Conservation (phyloP, 37 sponge, comb jelly and placozoan species). For the Cliona cf. orientalis region DNA sequence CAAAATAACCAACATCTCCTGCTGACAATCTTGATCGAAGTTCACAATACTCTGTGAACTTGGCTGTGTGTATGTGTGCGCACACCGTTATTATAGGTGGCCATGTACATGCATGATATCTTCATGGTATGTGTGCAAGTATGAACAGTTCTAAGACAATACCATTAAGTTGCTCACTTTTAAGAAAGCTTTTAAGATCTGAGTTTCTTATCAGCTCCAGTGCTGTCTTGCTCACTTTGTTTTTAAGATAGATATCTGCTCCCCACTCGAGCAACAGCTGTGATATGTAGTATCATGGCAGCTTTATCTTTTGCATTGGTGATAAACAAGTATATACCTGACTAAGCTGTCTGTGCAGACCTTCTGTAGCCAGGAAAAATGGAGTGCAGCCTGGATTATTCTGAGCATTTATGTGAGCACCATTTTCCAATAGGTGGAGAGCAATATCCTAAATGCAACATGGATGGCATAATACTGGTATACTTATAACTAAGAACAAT, state of each 20-base stretch:
- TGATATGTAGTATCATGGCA: not conserved
- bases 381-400: constrained; percentile 77
- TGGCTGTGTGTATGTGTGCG: not conserved
- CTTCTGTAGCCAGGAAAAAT: constrained; percentile 74
- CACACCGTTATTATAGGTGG: not conserved
- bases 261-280: constrained; percentile 90
- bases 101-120: not conserved
- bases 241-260: constrained; percentile 78
- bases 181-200: constrained; percentile 53
- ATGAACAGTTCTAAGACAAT: not conserved
- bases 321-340: constrained; percentile 18
- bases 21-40: not conserved
- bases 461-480: not conserved
- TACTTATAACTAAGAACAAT: not conserved
- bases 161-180: constrained; percentile 26
- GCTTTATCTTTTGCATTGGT: not conserved
- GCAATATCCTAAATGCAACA: constrained; percentile 41
- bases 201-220: constrained; percentile 74
- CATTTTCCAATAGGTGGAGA: constrained; percentile 69
- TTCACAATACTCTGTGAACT: constrained; percentile 20
- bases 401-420: constrained; percentile 63
- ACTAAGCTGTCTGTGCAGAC: constrained; percentile 61
- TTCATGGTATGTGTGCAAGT: not conserved
- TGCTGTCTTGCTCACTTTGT: constrained; percentile 75
- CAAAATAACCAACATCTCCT: constrained; percentile 39